Base-by-base conservation (phyloP, 2,888 invertebrate genomes). In the Seira ritae region DNA sequence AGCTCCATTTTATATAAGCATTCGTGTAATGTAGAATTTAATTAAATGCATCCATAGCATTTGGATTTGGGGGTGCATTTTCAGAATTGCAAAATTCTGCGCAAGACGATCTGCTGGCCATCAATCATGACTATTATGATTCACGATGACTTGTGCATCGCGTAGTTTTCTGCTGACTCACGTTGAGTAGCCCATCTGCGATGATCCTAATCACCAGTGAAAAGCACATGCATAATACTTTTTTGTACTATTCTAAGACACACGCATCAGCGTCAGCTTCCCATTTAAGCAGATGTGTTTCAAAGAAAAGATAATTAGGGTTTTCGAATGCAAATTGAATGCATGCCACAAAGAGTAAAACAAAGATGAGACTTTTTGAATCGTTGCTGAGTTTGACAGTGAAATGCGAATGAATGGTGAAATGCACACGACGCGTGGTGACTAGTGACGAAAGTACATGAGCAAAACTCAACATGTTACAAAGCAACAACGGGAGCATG, bases 301-400 rank as follows among this genome's bases (percentile, higher is more conserved):
- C 60, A 60, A 60, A 10, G 60, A 60, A 42, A 60, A n/a, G 60
- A 60, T 60, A 60, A 60, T 60, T n/a, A 60, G 60, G 17, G 60
- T 8, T 60, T 60, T 60, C 3, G n/a, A 42, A 12, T 12, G 6
- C 60, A 60, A 60, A 60, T 42, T 60, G 60, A 60, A 60, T 60
- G 17, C 4, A 60, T 60, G 60, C 60, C 17, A n/a, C 60, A 17
- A 60, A 60, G 12, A n/a, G 4, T n/a, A 60, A 60, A 60, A 15
- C 60, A 60, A 60, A 60, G 60, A 60, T 60, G 60, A 60, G 60
- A n/a, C n/a, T n/a, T 60, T 60, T 60, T n/a, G 60, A 60, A 60
- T 60, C 42, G 12, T 42, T 60, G n/a, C n/a, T 60, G 60, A 60
- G 60, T 60, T 10, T 60, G 60, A 60, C 60, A 60, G 17, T 60